A percentile compares a stretch with the other conserved stretches of the same genome.
Evolutionary conservation across 2,888 invertebrate species (phyloP).

Genomic region (Caenorhabditis virilis): DNA sequence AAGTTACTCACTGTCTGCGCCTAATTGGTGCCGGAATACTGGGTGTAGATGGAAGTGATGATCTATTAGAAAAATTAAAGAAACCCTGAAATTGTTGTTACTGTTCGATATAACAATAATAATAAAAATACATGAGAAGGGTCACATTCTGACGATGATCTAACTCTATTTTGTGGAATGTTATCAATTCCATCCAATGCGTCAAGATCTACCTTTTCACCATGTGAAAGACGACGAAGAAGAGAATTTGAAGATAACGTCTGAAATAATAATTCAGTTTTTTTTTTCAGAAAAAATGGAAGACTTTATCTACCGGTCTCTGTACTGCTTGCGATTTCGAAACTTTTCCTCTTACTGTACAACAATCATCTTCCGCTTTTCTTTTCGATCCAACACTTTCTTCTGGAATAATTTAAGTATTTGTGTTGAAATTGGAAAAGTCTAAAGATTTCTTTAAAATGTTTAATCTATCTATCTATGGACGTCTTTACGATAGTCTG

Average conservation of each 20-base stretch:
- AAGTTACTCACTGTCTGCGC: background rate
- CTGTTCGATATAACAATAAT: too few species aligned
- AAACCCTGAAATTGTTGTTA: too few species aligned
- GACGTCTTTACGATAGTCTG: too few species aligned
- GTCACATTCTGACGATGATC: background rate
- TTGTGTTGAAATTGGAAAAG: too few species aligned
- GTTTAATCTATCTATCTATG: too few species aligned
- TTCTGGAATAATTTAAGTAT: too few species aligned
- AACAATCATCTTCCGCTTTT: conserved; percentile 1
- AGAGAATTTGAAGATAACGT: background rate
- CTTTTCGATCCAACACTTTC: background rate
- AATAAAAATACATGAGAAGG: background rate
- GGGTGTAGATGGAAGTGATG: too few species aligned
- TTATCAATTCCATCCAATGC: conserved; percentile 3
- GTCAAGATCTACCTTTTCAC: background rate
- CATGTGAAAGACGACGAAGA: background rate
- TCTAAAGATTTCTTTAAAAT: too few species aligned
- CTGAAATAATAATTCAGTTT: background rate
- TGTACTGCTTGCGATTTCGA: too few species aligned
- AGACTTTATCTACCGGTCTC: background rate
- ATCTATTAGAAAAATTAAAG: too few species aligned
- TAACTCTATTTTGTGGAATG: background rate
- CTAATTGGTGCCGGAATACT: background rate
- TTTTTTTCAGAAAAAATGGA: background rate
- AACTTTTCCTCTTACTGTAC: background rate